Evolutionary conservation across 1,140 invertebrate species (phyloP), one percentile per base, ranked within the genome.

Genomic region (Scaptodrosophila lebanonensis): DNA sequence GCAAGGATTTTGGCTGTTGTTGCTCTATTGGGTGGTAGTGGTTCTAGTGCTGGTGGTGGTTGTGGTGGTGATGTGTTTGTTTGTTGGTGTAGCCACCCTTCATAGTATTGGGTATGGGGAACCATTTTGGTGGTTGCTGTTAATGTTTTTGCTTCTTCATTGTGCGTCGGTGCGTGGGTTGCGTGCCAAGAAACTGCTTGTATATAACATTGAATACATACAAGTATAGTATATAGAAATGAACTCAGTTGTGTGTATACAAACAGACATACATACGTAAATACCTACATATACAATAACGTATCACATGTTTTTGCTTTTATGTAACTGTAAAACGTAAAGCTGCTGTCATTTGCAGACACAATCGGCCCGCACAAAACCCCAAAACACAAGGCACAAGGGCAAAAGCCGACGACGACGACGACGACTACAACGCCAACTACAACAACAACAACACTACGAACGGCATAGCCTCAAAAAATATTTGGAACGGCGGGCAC

Each of bases 261-360:
- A 33, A 53, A 43, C 56, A 33, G 44, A 38, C 62, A 18, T 66
- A 53, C 59, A 49, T 59, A 52, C 44, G 44, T 33, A 20, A 15
- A 38, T 30, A 52, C 16, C 33, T 60, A 38, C 53, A 42, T 38
- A 49, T 40, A 47, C 33, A 42, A 50, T 43, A 43, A 48, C 58
- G 49, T 45, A 75, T 64, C 72, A 75, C 62, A 82, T 75, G 66
- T 82, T 75, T 75, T 64, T 57, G 66, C 67, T 79, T 64, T 75
- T 82, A 82, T 83, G 59, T 82, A 82, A 82, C 62, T 67, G 45
- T 49, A 25, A 38, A 49, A 18, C 47, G 53, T 61, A 82, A 82
- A 75, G 75, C 73, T 77, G 70, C 75, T 82, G 75, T 82, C 75
- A 82, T 82, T 82, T 82, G 75, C 75, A 82, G 75, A 67, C 66